Evolutionary conservation across 2,888 invertebrate genomes (phyloP).

Genomic region (Drosophila kambysellisi): DNA sequence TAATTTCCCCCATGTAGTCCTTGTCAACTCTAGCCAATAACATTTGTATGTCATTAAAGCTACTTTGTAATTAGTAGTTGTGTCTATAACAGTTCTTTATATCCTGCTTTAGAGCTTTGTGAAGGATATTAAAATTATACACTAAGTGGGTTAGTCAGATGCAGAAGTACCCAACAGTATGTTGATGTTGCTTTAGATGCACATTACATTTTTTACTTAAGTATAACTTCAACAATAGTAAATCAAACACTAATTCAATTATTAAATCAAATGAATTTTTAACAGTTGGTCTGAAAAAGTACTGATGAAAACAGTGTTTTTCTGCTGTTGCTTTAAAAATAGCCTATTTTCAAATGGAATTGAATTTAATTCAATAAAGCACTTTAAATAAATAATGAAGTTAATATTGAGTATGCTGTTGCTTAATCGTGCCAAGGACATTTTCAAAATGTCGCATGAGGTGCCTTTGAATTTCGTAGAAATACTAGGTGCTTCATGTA

Average conservation of each 20-base stretch:
- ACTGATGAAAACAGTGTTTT: not conserved
- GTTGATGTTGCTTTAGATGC: not conserved
- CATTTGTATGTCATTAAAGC: conserved; percentile 40
- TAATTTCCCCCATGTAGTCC: conserved; percentile 54
- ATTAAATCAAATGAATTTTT: not conserved
- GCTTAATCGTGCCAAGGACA: not conserved
- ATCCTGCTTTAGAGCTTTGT: not conserved
- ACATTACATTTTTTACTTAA: not conserved
- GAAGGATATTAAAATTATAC: not conserved
- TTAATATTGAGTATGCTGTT: not conserved
- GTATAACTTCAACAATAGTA: not conserved
- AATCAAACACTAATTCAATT: not conserved
- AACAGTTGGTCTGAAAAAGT: not conserved
- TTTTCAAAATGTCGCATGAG: not conserved
- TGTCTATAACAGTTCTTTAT: conserved; percentile 48
- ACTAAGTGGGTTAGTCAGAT: not conserved
- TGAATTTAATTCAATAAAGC: not conserved
- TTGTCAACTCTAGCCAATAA: conserved; percentile 34
- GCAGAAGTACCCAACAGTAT: too few species aligned
- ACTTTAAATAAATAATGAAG: not conserved
- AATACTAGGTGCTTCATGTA: not conserved
- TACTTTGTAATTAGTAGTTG: conserved; percentile 48
- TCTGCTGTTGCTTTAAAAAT: not conserved
- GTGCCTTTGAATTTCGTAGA: not conserved
- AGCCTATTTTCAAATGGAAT: too few species aligned